phyloP scores from a whole-genome alignment of 2,797 vertebrate genomes.

The Muscicapa comitata region DNA sequence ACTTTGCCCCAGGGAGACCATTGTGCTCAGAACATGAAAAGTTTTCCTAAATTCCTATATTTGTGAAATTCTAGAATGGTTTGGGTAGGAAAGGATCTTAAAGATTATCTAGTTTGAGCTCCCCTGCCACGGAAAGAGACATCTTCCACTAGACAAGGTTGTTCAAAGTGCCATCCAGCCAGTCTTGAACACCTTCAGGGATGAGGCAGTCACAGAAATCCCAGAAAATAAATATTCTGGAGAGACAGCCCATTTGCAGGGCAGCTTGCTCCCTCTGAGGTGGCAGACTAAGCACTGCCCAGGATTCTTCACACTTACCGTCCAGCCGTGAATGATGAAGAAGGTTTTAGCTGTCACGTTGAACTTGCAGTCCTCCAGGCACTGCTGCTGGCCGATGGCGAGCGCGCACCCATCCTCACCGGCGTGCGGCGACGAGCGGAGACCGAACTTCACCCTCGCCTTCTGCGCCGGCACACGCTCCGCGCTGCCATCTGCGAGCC shows the following conservation, averaged over 20 bases:
- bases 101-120: not conserved
- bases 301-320: slow-evolving; percentile 69
- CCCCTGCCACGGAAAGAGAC: not conserved
- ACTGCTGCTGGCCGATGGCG: slow-evolving; percentile 55
- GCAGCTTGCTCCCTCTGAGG: not conserved
- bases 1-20: not conserved
- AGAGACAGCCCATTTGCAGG: not conserved
- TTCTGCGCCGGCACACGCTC: not conserved
- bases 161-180: not conserved
- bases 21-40: not conserved
- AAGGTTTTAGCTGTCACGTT: slow-evolving; percentile 88
- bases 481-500: not conserved
- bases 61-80: not conserved
- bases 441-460: slow-evolving; percentile 77
- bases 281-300: not conserved
- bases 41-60: not conserved
- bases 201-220: not conserved
- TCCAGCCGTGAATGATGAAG: slow-evolving; percentile 95
- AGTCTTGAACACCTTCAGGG: not conserved
- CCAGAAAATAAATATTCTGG: not conserved
- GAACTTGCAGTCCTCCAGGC: slow-evolving; percentile 84
- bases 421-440: slow-evolving; percentile 75
- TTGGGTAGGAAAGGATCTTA: not conserved
- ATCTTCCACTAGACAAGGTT: not conserved
- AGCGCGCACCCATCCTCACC: slow-evolving; percentile 84